These are phyloP conservation scores for Lytechinus pictus DNA, from an alignment of 35 echinoderm and acorn worm genomes.

Conservation along the genomic window DNA sequence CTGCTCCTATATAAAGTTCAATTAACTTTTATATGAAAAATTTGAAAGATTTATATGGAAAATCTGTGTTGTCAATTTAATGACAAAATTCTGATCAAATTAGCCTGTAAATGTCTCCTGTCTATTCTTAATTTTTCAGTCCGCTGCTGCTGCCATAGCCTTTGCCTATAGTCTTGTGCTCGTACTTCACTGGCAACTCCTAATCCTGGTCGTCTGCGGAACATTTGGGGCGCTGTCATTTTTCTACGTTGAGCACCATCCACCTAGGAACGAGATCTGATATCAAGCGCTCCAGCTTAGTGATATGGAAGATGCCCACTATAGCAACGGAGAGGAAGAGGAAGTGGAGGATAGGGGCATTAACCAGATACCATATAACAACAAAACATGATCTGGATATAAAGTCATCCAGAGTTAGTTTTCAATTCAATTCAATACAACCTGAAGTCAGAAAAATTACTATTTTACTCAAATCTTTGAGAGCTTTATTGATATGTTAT, in stretches of 20 bases:
- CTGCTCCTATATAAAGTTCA: no score
- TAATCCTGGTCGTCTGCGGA: slow-evolving; percentile 80
- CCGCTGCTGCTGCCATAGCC: slow-evolving; percentile 78
- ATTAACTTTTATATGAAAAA: no score
- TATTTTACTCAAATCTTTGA: no score
- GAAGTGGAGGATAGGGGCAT: not conserved
- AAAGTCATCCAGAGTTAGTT: no score
- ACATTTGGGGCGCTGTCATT: slow-evolving; percentile 82
- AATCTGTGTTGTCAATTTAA: no score
- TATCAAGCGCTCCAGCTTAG: slow-evolving; percentile 15
- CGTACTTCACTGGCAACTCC: slow-evolving; percentile 79
- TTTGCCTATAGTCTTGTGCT: slow-evolving; percentile 84
- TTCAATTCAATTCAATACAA: no score
- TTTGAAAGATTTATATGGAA: no score
- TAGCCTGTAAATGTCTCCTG: no score
- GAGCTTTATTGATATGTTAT: no score
- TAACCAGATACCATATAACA: not conserved
- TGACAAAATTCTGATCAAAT: no score
- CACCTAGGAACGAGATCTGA: slow-evolving; percentile 56
- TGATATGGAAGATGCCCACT: not conserved
- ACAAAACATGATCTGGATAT: not conserved
- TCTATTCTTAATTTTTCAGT: slow-evolving; percentile 50
- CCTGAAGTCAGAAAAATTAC: no score
- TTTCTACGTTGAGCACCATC: slow-evolving; percentile 74
- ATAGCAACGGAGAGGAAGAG: not conserved